Base-by-base conservation (phyloP, 2,113 vertebrate genomes). In the Calonectris borealis region DNA sequence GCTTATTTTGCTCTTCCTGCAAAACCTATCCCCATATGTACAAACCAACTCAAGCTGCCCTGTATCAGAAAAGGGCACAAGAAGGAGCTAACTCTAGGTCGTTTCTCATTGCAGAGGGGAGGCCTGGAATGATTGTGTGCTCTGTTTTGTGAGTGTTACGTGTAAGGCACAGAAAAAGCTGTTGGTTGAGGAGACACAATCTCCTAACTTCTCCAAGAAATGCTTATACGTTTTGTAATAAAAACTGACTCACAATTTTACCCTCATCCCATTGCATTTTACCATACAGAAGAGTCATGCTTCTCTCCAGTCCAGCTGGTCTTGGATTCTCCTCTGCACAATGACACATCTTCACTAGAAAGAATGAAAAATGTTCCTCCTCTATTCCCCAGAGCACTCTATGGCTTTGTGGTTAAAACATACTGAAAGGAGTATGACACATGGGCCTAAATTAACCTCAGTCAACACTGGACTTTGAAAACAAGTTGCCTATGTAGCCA, bases 321-420 rank as follows among this genome's bases (percentile, higher is more conserved):
- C 26, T 82, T 44, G 57, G 42, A 91, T 61, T 84, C 52, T 81
- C 26, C 44, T 55, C 73, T 46, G 20, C 40, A 61, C 72, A 84
- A 64, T 81, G 57, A 92, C 42, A 90, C 13, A 16, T 65, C 40
- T 84, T 79, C 86, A 83, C 61, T 49, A 79, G 90, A 82, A 93
- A 72, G 61, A 91, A 85, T 57, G 81, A 93, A 76, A 89, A 79
- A 71, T 55, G 16, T 40, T 91, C 42, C 29, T 91, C 64, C 20
- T 46, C 57, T 79, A 66, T 55, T 88, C 65, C 40, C 70, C 44
- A 82, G 77, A 72, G 65, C 32, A 78, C 57, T 72, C 26, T 78
- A 60, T 29, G 44, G 61, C 62, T 95, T 91, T 96, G 83, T 91
- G 94, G 94, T 91, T 52, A 85, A 91, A 96, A 89, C 40, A 48